Conservation (phyloP, 2,113 vertebrate genomes). For the Stigmatopora nigra region DNA sequence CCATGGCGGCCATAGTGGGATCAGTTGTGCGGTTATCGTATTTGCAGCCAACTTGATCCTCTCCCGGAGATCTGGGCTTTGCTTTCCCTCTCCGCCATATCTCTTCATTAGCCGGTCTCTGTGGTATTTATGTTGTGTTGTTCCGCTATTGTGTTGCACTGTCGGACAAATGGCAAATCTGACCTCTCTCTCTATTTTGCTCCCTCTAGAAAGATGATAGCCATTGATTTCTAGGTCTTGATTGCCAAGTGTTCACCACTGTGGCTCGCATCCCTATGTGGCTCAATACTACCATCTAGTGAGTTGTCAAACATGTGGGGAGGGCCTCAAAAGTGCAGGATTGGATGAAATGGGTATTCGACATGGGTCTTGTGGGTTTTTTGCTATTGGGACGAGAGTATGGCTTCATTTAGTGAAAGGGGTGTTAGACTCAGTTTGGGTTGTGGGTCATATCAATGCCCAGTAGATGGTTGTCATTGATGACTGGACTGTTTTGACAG, state of each 20-base stretch:
- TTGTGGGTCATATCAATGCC: no score
- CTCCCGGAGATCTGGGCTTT: conserved; percentile 5
- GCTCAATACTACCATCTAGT: conserved; percentile 76
- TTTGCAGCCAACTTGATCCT: conserved; percentile 54
- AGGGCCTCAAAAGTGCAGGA: no score
- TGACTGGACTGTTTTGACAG: no score
- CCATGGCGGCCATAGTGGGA: conserved; percentile 52
- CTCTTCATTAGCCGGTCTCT: conserved; percentile 24
- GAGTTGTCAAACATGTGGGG: conserved; percentile 21
- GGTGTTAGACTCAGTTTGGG: no score
- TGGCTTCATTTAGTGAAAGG: no score
- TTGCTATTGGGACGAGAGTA: no score
- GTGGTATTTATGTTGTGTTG: conserved; percentile 54
- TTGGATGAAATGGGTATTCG: no score
- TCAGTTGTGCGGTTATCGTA: conserved; percentile 58
- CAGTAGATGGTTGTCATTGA: no score
- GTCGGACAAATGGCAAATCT: conserved; percentile 59
- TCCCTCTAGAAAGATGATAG: conserved; percentile 49
- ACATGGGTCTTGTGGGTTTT: no score
- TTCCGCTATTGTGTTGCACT: conserved; percentile 51
- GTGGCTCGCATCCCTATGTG: conserved; percentile 3
- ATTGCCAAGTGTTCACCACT: conserved; percentile 52
- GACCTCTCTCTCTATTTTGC: conserved; percentile 42
- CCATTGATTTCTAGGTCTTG: conserved; percentile 73
- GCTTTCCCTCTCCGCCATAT: conserved; percentile 15